Base-by-base conservation (phyloP, 2,888 invertebrate species). In the Perizoma flavofasciatum region DNA sequence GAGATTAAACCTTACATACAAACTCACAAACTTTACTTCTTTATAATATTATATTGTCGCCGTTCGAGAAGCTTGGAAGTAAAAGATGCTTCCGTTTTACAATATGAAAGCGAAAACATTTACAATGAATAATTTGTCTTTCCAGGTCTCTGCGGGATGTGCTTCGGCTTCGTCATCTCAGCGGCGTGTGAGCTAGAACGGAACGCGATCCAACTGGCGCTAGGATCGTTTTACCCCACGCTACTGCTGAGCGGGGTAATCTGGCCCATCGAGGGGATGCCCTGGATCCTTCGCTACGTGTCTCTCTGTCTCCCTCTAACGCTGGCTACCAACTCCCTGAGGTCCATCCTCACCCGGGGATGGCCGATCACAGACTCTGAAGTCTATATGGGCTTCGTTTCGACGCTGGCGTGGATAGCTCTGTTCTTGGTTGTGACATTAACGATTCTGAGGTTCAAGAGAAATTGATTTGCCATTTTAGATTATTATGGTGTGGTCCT, bases 241-340 rank as follows among this genome's bases (percentile, higher is more conserved):
- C 93, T 98, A 22, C 90, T 98, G 59, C 94, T 98, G 49, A 97
- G 97, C 74, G 98, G 98, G 57, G 98, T 98, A 43, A 97, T 98
- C 78, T 98, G 98, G 98, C 98, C 98, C 60, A 96, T 98, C 65
- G 98, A 98, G 84, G 98, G 98, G 64, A 98, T 98, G 97, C 98
- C 98, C 3, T 93, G 95, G 73, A 93, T 96, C 60, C 90, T 98
- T 39, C 93, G 96, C 71, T 97, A 97, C 85, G 94, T 98, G 54
- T 96, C 97, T 0, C 94, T 96, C 48, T 95, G 96, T 72, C 93
- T 98, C 52, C 98, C 98, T 0, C 89, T 98, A 53, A 98, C 98
- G 0, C 93, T 97, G 81, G 97, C 98, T n/a, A 98, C 98, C n/a
- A 96, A 97, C 45, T 95, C 98, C 0, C 92, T 98, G 52, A 93